Evolutionary conservation across 1,140 invertebrate genomes (phyloP), one percentile per base, ranked within the genome.

Genomic region (Maconellicoccus hirsutus): DNA sequence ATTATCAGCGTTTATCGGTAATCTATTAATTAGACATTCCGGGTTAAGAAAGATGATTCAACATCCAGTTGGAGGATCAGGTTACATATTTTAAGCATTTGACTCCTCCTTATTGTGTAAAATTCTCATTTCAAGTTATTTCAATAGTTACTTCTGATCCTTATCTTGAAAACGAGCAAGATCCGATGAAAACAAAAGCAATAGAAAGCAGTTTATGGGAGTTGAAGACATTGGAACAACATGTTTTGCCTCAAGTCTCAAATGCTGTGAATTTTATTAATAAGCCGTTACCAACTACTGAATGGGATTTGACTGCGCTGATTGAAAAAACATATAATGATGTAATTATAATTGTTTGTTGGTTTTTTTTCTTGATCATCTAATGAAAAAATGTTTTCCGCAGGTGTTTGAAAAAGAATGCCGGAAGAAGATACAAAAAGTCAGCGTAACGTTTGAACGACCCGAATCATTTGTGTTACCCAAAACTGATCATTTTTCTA

Each of bases 181-280:
- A 94, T 82, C 91, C 92, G 0, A 75, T 83, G 0, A 85, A 89
- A 73, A 89, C 89, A 22, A 84, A 86, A 73, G 95, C 94, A 0
- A 80, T 93, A 1, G 85, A 90, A 22, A 95, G 92, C 76, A 94
- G 89, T 39, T 82, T 98, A 23, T 98, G 95, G 94, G 95, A 98
- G 82, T 83, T 96, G 23, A 84, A 87, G 70, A 83, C 85, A 10
- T 77, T 94, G 29, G 88, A 92, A 76, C 80, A 83, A 73, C 91
- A 94, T 78, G 83, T 86, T n/a, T 76, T 93, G 73, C 89, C 89
- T n/a, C 79, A 71, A 71, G 83, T 92, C 4, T 84, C 86, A 3
- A 84, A 82, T 66, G 83, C 85, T 0, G 89, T 90, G 0, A 83
- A 82, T 73, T 89, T 90, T 74, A 87, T 93, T 23, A 82, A 84